Conservation (phyloP, 2,797 vertebrate genomes). For the Halcyon leucocephala region DNA sequence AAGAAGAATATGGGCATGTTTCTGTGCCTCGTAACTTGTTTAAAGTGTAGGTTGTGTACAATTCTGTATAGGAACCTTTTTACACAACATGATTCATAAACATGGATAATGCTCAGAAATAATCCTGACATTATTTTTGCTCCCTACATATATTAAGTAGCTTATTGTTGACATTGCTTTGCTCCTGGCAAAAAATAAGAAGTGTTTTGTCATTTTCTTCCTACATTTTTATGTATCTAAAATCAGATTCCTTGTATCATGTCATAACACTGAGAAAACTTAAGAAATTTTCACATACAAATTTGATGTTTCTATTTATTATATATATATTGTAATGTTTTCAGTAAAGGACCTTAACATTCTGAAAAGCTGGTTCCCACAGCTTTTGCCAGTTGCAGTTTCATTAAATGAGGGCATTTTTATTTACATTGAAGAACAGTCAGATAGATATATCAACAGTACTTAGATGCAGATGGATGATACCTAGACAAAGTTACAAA, state of each 20-base stretch:
- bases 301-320: not conserved
- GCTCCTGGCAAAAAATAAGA: not conserved
- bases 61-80: slow-evolving; percentile 6
- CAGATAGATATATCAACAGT: not conserved
- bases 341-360: not conserved
- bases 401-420: not conserved
- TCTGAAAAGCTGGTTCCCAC: not conserved
- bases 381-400: not conserved
- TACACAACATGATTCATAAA: slow-evolving; percentile 36
- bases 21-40: not conserved
- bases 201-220: slow-evolving; percentile 41
- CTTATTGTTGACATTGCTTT: slow-evolving; percentile 37
- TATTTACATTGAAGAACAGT: not conserved
- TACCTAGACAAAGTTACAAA: not conserved
- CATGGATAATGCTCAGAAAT: slow-evolving; percentile 3
- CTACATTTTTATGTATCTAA: slow-evolving; percentile 7
- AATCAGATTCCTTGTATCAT: not conserved
- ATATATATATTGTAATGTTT: not conserved
- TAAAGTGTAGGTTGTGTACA: slow-evolving; percentile 2
- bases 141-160: not conserved
- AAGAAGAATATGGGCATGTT: not conserved
- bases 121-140: not conserved
- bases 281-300: slow-evolving; percentile 8
- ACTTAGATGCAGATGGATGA: not conserved
- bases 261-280: slow-evolving; percentile 23